These are phyloP conservation scores for Bujurquina vittata DNA, from an alignment of 2,113 vertebrate species.

Conservation along the genomic window DNA sequence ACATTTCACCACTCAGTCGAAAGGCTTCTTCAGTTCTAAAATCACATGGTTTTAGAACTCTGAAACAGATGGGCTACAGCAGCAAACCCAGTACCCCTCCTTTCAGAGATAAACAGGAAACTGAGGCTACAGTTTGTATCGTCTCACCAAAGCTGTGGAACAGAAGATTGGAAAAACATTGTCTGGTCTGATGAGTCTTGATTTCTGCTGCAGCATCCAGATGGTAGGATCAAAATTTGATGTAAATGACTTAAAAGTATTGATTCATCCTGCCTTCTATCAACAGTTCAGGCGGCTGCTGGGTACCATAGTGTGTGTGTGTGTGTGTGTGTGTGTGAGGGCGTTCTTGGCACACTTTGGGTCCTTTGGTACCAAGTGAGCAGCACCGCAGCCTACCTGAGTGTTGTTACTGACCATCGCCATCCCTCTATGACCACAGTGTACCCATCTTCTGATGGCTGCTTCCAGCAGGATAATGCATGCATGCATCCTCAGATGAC, in stretches of 20 bases:
- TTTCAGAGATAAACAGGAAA: not conserved
- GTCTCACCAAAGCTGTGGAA: too few species aligned
- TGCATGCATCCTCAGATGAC: too few species aligned
- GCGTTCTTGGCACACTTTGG: not conserved
- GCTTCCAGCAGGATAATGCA: not conserved
- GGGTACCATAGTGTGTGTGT: too few species aligned
- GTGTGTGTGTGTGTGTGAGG: too few species aligned
- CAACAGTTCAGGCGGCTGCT: too few species aligned
- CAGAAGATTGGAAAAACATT: not conserved
- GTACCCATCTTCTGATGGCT: not conserved
- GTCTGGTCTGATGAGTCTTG: not conserved
- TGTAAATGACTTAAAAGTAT: too few species aligned
- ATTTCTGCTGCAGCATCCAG: not conserved
- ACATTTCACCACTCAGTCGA: too few species aligned
- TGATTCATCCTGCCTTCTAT: not conserved
- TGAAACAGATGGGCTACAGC: not conserved
- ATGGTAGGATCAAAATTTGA: too few species aligned
- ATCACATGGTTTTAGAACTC: too few species aligned
- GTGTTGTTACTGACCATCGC: not conserved
- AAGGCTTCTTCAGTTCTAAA: too few species aligned
- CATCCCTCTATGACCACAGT: not conserved
- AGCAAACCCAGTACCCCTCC: not conserved
- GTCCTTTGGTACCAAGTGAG: not conserved
- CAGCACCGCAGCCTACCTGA: not conserved
- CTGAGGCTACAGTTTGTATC: not conserved